Evolutionary conservation across 2,888 invertebrate genomes (phyloP).

Genomic region (Macaria notata): DNA sequence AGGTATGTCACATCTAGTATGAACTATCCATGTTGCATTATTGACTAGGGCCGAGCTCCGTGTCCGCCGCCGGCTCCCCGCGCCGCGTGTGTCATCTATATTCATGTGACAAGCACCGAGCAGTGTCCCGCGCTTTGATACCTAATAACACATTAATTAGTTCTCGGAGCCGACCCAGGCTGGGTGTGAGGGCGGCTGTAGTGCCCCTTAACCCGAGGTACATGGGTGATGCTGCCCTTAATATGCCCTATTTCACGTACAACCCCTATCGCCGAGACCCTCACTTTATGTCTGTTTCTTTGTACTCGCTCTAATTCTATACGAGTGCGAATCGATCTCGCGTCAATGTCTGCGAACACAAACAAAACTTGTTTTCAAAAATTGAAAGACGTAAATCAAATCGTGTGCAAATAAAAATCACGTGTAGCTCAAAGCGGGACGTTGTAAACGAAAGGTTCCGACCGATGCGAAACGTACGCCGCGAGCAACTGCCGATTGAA

Average conservation of each 20-base stretch:
- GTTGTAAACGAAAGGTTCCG: constrained; percentile 6
- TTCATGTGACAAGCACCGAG: constrained; percentile 15
- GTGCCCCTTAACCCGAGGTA: neutral
- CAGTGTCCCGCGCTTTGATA: constrained; percentile 9
- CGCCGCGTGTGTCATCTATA: constrained; percentile 2
- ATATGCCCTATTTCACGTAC: neutral
- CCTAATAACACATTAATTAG: constrained; percentile 24
- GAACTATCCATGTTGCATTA: too few species aligned
- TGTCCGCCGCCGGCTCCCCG: too few species aligned
- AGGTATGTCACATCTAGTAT: too few species aligned
- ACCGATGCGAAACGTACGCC: constrained; percentile 7
- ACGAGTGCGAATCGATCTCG: neutral
- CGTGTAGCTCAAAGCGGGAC: constrained; percentile 4
- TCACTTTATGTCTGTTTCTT: too few species aligned
- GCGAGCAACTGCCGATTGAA: constrained; percentile 13
- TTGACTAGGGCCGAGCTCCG: too few species aligned
- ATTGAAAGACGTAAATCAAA: neutral
- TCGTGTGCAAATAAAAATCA: constrained; percentile 6
- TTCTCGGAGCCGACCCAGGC: constrained; percentile 17
- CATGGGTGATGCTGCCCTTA: neutral
- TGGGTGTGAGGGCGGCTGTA: neutral
- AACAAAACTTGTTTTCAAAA: neutral
- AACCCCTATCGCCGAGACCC: too few species aligned
- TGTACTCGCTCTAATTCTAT: neutral
- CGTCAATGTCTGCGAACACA: too few species aligned